Conservation (phyloP, 2,888 invertebrate genomes). For the Reticulitermes lucifugus region DNA sequence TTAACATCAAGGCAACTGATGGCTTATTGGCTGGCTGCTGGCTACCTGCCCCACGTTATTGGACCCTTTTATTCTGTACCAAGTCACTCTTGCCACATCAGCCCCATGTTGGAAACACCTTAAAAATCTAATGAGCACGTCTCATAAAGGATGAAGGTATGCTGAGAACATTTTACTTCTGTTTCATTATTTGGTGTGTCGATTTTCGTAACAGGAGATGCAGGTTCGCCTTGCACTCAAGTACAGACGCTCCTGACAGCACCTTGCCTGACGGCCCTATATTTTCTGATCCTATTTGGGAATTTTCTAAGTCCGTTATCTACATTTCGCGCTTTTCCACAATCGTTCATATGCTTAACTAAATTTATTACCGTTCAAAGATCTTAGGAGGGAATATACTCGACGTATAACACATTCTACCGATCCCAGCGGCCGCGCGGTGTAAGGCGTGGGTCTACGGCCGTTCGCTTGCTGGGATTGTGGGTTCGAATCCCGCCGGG, state of each 20-base stretch:
- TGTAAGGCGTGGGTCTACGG: too few relatives aligned
- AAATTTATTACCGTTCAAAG: not conserved
- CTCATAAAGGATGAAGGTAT: not conserved
- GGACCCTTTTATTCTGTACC: conserved; percentile 19
- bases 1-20: conserved; percentile 20
- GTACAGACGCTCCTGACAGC: not conserved
- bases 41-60: conserved; percentile 27
- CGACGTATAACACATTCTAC: too few relatives aligned
- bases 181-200: not conserved
- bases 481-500: too few relatives aligned
- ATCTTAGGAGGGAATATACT: not conserved
- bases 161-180: not conserved
- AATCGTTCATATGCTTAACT: not conserved
- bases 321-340: not conserved
- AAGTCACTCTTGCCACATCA: not conserved
- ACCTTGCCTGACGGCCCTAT: not conserved
- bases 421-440: too few relatives aligned
- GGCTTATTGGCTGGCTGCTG: conserved; percentile 34
- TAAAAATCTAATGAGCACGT: conserved; percentile 34
- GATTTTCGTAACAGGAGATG: not conserved
- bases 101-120: conserved; percentile 26
- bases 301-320: not conserved
- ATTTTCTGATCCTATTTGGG: not conserved
- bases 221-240: not conserved
- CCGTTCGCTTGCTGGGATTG: too few relatives aligned